Evolutionary conservation across 2,113 vertebrate species (phyloP), one percentile per base, ranked within the genome.

Genomic region (Ictidomys tridecemlineatus): DNA sequence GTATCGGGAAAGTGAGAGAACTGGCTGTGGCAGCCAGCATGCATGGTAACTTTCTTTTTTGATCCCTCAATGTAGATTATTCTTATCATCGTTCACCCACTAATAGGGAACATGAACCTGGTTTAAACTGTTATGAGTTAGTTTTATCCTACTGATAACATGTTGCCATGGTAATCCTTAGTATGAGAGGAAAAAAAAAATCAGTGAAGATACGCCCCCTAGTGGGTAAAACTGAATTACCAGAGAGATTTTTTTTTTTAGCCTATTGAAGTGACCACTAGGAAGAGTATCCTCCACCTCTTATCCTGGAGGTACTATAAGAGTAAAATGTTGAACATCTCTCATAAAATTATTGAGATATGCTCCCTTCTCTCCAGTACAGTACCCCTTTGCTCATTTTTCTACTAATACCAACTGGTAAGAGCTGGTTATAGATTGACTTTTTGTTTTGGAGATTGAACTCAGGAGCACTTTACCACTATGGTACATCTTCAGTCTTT

Each of bases 181-280:
- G 39, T 45, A 45, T 9, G 39, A 76, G 39, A 2, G 14, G 8
- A 30, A 34, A 74, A 13, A 45, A 13, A 45, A 45, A 45, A 45
- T 8, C 32, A 18, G 17, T 45, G 45, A 51, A 88, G n/a, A 24
- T 6, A 2, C 45, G 12, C 77, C 37, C 53, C 37, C 85, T 88
- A 34, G 28, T 95, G 82, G 78, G 4, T 30, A 53, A 91, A 80
- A 58, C n/a, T 87, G 53, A 91, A 91, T 82, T 92, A 79, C 73
- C 69, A 32, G 7, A 39, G 8, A 28, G 26, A 0, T 51, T 51
- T 84, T 51, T 86, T 84, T 24, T 37, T 70, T 30, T 39, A 32
- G 7, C 37, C 0, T 22, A 32, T 9, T 51, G 4, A 37, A 34
- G 14, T 5, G 45, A 42, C 37, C 84, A 12, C 69, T n/a, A 2